Evolutionary conservation across 2,113 vertebrate genomes (phyloP).

Genomic region (Mormoops blainvillei): DNA sequence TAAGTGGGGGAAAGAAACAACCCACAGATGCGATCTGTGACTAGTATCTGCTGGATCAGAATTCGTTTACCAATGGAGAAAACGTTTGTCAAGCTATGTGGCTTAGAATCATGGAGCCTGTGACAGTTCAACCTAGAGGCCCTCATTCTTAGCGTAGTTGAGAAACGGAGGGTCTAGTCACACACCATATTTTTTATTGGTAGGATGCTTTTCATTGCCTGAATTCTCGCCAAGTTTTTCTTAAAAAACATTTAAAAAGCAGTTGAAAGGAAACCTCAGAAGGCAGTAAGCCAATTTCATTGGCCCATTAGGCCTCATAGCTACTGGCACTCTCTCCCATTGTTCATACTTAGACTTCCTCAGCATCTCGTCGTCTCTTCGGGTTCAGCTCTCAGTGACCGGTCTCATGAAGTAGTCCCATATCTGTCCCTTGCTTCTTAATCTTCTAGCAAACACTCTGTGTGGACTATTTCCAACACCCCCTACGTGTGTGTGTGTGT

Average conservation of each 20-base stretch:
- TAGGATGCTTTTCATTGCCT: constrained; percentile 31
- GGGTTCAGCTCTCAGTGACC: not conserved
- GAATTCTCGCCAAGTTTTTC: not conserved
- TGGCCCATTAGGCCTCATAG: constrained; percentile 41
- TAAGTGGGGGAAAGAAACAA: not conserved
- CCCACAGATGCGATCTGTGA: not conserved
- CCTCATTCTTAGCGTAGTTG: not conserved
- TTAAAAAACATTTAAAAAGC: not conserved
- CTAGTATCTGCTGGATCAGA: not conserved
- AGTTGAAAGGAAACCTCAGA: not conserved
- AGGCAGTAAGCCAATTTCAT: constrained; percentile 24
- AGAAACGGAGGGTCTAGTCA: constrained; percentile 22
- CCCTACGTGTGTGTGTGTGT: not conserved
- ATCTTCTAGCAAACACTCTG: not conserved
- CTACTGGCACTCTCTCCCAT: constrained; percentile 1
- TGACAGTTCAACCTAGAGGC: not conserved
- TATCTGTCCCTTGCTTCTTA: not conserved
- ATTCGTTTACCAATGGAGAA: not conserved
- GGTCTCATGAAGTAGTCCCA: not conserved
- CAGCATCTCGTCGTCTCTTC: not conserved
- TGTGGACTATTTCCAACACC: not conserved
- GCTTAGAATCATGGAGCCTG: not conserved
- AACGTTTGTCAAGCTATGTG: not conserved
- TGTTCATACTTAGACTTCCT: not conserved
- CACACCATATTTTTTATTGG: not conserved